Evolutionary conservation across 2,888 invertebrate species (phyloP), one percentile per base, ranked within the genome.

Genomic region (Drosophila fulvimacula): DNA sequence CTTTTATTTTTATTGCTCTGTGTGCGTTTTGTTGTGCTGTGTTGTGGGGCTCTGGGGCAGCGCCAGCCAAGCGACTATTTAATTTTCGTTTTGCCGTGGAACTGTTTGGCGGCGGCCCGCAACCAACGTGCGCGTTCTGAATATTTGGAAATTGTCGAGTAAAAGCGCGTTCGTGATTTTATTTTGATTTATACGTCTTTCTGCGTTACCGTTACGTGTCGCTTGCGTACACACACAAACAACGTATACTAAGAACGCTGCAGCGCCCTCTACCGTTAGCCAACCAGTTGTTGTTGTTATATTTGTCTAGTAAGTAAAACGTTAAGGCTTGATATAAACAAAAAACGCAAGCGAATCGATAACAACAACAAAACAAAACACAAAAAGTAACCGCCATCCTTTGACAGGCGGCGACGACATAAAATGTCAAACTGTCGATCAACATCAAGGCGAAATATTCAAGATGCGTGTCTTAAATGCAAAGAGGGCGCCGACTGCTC

Each of bases 341-440:
- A 51, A 17, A n/a, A 44, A 32, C 17, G n/a, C 44, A 44, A 39
- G 32, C 48, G 41, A 48, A 62, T 32, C 46, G 64, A 66, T 42
- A 36, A 39, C 13, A 68, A 41, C 21, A 73, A 58, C 15, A 61
- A 39, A 24, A 65, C 17, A 64, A 32, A 51, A 46, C 30, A 38
- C 5, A 30, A 30, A 67, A 73, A 73, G 49, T 76, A 76, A 76
- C 74, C 69, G 73, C 66, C 78, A 68, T 76, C 77, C 82, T 90
- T 80, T 89, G 88, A 90, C 89, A 89, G 83, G 70, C 82, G 79
- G 84, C 77, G 77, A 82, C 83, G 86, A 89, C 91, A 90, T 89
- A 84, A 87, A 86, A 83, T 83, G 90, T 91, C 91, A 91, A 85
- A 83, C 89, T 89, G 91, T 91, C 91, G 88, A 90, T 91, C 91